Evolutionary conservation across 1,140 invertebrate genomes (phyloP).

Genomic region (Diuraphis noxia): DNA sequence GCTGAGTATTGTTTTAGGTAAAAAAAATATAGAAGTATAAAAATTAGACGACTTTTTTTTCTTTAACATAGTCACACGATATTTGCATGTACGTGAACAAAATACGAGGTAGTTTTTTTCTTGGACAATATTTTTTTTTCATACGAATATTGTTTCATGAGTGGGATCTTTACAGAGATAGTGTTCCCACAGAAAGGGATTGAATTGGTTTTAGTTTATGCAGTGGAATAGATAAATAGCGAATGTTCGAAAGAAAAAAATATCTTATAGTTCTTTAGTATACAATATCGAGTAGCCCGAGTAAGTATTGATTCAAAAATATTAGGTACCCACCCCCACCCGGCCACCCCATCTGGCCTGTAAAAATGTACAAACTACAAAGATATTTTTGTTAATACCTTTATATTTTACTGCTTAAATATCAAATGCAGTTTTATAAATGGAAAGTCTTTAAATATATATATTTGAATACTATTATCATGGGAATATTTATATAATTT

Average conservation of each 20-base stretch:
- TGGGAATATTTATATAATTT: not conserved
- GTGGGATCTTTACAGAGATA: conserved; percentile 10
- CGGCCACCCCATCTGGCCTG: too few species aligned
- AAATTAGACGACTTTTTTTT: conserved; percentile 49
- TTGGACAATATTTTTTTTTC: conserved; percentile 19
- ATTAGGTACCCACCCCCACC: not conserved
- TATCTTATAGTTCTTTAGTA: not conserved
- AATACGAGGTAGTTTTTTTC: conserved; percentile 45
- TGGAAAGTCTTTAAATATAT: not conserved
- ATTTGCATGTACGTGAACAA: conserved; percentile 54
- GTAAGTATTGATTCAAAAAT: not conserved
- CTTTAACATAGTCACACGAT: conserved; percentile 27
- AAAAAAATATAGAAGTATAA: conserved; percentile 30
- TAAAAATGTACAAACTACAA: too few species aligned
- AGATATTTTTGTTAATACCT: not conserved
- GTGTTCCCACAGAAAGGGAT: conserved; percentile 33
- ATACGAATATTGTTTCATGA: conserved; percentile 29
- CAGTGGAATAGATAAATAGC: not conserved
- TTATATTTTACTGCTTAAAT: not conserved
- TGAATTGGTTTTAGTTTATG: not conserved
- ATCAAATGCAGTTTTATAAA: not conserved
- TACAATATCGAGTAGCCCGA: not conserved
- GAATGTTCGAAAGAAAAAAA: not conserved
- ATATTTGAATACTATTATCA: not conserved
- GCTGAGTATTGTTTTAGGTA: conserved; percentile 52